These are phyloP conservation scores for Mola mola DNA, from an alignment of 2,113 vertebrate genomes.

Conservation along the genomic window DNA sequence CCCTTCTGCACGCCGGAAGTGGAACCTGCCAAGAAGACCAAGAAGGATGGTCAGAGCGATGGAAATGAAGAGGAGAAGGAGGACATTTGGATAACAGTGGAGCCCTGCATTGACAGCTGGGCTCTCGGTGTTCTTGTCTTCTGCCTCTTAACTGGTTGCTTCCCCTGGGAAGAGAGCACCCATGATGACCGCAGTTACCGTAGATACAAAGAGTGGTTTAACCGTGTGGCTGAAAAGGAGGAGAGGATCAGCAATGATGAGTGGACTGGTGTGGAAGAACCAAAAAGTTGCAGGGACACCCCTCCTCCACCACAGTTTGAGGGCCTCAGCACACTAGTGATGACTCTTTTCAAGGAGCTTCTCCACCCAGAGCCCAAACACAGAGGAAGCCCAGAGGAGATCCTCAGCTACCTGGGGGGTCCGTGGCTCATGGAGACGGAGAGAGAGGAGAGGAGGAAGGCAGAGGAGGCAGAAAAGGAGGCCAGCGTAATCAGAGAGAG, in stretches of 20 bases:
- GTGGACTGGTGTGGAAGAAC: conserved; percentile 17
- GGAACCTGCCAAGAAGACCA: conserved; percentile 66
- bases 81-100: conserved; percentile 79
- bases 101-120: conserved; percentile 89
- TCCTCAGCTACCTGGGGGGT: conserved; percentile 83
- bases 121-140: conserved; percentile 88
- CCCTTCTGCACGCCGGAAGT: conserved; percentile 90
- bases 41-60: conserved; percentile 41
- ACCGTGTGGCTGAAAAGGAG: conserved; percentile 45
- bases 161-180: conserved; percentile 89
- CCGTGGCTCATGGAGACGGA: conserved; percentile 80
- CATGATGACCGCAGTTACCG: conserved; percentile 81
- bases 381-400: conserved; percentile 83
- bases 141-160: conserved; percentile 86
- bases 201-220: conserved; percentile 84
- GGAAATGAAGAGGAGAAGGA: conserved; percentile 65
- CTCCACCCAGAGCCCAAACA: conserved; percentile 83
- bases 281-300: conserved; percentile 37
- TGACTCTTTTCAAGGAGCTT: conserved; percentile 85
- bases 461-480: conserved; percentile 75
- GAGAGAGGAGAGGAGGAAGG: conserved; percentile 73
- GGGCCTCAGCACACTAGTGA: conserved; percentile 75
- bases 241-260: background rate
- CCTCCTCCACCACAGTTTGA: conserved; percentile 81
- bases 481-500: conserved; percentile 72